Evolutionary conservation across 2,113 vertebrate genomes (phyloP), one percentile per base, ranked within the genome.

Genomic region (Thunnus thynnus): DNA sequence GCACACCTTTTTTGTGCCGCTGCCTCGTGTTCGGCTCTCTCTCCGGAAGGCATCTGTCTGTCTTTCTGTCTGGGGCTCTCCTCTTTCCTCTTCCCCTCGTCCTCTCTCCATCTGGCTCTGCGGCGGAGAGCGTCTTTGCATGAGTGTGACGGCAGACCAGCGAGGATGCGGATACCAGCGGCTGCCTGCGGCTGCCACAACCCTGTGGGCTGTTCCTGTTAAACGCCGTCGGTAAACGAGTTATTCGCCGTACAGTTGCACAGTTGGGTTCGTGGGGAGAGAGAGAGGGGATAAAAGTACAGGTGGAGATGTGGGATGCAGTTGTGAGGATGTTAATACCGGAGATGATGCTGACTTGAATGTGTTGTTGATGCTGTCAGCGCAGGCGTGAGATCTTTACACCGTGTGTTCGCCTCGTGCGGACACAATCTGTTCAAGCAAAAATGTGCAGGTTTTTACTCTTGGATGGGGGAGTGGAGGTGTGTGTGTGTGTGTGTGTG

Each of bases 81-180:
- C 20, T 46, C 47, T 27, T 41, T 25, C 16, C 20, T 52, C 1
- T 3, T 52, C 13, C 7, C 30, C 9, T 64, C 4, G 41, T 72
- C 30, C 46, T 58, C 22, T 20, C 46, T 79, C 66, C 61, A 32
- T 76, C 79, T 2, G 55, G n/a, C 65, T 84, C 84, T 81, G 87
- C 73, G 58, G 80, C 41, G 75, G 76, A 41, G 27, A 87, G 73
- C 65, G 13, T 84, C 75, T 84, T 72, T 87, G 78, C 60, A 68
- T 69, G 83, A 82, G 77, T 88, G 64, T 73, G 70, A 60, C 82
- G 63, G 83, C 64, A 41, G 56, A 84, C 62, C 13, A 68, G 86
- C 67, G 18, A 90, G 84, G 83, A 93, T 92, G 92, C 77, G 64
- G 89, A 90, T 72, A 75, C 77, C 80, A 64, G 78, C 65, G 50